A percentile compares a stretch with the other conserved stretches of the same genome.
phyloP scores from a whole-genome alignment of 2,113 vertebrate genomes.

The Ammospiza nelsoni region DNA sequence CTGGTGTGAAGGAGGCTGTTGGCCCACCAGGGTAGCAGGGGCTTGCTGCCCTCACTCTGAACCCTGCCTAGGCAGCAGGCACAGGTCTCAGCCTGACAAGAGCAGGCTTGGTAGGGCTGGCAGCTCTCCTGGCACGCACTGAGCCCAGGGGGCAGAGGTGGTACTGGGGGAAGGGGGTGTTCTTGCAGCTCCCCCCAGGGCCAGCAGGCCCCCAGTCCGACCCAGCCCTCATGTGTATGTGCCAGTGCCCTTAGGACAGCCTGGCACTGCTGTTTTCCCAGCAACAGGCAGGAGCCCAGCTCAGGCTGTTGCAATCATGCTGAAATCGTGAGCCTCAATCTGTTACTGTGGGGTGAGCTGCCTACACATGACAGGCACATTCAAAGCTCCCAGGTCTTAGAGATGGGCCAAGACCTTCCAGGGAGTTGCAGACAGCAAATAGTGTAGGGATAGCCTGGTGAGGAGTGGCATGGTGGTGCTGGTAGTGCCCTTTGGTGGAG shows the following conservation, averaged over 20 bases:
- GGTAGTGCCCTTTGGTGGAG: neutral
- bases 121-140: neutral
- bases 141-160: neutral
- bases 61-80: neutral
- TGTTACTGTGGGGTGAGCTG: neutral
- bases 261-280: neutral
- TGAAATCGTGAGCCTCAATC: neutral
- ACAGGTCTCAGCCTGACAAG: neutral
- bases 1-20: neutral
- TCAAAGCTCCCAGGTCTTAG: neutral
- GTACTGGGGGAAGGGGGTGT: neutral
- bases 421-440: neutral
- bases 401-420: neutral
- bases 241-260: neutral
- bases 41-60: neutral
- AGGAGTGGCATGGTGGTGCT: neutral
- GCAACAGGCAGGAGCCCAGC: neutral
- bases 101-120: neutral
- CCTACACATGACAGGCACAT: neutral
- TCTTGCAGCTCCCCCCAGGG: neutral
- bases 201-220: neutral
- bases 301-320: neutral
- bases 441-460: neutral
- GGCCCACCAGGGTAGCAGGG: neutral
- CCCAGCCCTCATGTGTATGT: neutral